phyloP scores from a whole-genome alignment of 2,797 vertebrate species.

The Alectoris magna region DNA sequence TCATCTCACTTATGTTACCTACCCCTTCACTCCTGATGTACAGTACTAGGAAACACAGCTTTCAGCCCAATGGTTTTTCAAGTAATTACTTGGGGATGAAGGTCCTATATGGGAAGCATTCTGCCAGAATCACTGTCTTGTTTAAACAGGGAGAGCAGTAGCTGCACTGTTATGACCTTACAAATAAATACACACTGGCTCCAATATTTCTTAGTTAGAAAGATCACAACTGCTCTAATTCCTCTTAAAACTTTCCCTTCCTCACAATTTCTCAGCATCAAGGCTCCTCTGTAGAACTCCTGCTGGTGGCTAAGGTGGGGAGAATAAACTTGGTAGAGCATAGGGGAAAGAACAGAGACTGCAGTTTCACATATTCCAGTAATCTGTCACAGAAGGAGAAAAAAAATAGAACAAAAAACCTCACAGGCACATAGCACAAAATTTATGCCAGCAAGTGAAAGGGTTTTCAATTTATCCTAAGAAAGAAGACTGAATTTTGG shows the following conservation, averaged over 20 bases:
- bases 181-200: background rate
- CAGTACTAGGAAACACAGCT: background rate
- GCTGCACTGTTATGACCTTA: background rate
- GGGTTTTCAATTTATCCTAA: background rate
- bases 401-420: accelerated
- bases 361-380: background rate
- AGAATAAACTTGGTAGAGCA: background rate
- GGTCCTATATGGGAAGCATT: background rate
- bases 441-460: background rate
- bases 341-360: background rate
- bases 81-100: background rate
- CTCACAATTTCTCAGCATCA: background rate
- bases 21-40: background rate
- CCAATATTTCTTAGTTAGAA: background rate
- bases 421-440: background rate
- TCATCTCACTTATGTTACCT: accelerated
- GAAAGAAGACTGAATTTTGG: background rate
- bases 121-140: background rate
- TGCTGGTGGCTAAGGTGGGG: background rate
- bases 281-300: background rate
- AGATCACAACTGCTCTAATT: background rate
- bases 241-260: background rate
- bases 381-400: background rate
- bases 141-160: background rate
- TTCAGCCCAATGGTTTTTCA: background rate